phyloP scores from a whole-genome alignment of 92 coral and sea anemone genomes.

The Palythoa grandis region DNA sequence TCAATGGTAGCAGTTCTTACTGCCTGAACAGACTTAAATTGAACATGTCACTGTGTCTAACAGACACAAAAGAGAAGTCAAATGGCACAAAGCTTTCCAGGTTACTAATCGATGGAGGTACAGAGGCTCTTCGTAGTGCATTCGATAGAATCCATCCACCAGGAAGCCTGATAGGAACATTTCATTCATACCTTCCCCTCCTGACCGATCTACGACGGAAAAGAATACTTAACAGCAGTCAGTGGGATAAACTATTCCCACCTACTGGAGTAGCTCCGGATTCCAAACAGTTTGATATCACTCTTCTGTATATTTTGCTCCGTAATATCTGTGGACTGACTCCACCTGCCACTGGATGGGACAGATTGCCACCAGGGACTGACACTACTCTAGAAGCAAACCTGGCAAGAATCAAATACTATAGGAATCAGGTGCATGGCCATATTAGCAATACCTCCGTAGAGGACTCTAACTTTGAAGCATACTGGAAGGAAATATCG shows the following conservation, averaged over 20 bases:
- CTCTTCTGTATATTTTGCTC: conserved; percentile 60
- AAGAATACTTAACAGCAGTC: conserved; percentile 52
- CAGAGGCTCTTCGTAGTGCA: conserved; percentile 43
- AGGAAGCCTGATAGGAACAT: conserved; percentile 30
- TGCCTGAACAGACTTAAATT: neutral
- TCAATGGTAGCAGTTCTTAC: neutral
- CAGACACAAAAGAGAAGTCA: conserved; percentile 52
- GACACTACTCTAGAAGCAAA: conserved; percentile 63
- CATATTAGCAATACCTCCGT: conserved; percentile 51
- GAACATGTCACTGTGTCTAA: conserved; percentile 46
- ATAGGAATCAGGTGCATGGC: conserved; percentile 60
- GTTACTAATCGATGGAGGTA: conserved; percentile 60
- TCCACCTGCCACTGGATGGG: conserved; percentile 63
- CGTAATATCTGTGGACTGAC: conserved; percentile 62
- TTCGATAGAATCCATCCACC: conserved; percentile 50
- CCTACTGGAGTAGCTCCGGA: conserved; percentile 48
- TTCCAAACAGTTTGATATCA: conserved; percentile 63
- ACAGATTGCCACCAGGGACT: conserved; percentile 42
- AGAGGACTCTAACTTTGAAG: conserved; percentile 33
- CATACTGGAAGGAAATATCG: conserved; percentile 61
- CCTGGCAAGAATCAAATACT: conserved; percentile 66
- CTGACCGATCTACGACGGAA: conserved; percentile 39
- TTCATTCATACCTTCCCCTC: conserved; percentile 10
- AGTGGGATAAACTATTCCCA: conserved; percentile 69
- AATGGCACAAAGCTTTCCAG: conserved; percentile 45